A percentile compares a stretch with the other conserved stretches of the same genome.
These are phyloP conservation scores for Lobophora halterata DNA, from an alignment of 2,888 invertebrate genomes.

Conservation along the genomic window DNA sequence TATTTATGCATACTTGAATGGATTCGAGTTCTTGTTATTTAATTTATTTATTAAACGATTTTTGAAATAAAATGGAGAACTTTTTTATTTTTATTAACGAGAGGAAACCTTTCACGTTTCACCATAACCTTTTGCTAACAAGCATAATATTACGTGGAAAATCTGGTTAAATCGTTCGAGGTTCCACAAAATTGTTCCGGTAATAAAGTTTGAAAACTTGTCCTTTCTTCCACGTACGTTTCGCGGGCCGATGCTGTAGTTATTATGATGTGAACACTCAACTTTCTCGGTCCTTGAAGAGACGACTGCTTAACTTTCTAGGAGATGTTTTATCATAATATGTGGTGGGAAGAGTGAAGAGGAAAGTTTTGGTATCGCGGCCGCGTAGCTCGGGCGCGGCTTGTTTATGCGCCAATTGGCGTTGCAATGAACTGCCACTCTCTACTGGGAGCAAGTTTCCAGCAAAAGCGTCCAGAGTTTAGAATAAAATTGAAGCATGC, in stretches of 20 bases:
- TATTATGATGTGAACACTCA: slow-evolving; percentile 38
- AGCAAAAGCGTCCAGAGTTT: slow-evolving; percentile 60
- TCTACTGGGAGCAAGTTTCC: slow-evolving; percentile 56
- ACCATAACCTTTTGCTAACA: slow-evolving; percentile 31
- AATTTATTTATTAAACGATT: too few species aligned
- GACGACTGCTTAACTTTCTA: slow-evolving; percentile 44
- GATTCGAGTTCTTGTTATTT: too few species aligned
- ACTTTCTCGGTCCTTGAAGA: slow-evolving; percentile 37
- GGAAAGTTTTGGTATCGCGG: slow-evolving; percentile 60
- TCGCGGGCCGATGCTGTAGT: slow-evolving; percentile 32
- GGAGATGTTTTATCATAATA: slow-evolving; percentile 53
- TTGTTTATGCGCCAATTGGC: slow-evolving; percentile 75
- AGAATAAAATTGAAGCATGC: slow-evolving; percentile 68
- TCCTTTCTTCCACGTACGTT: slow-evolving; percentile 31
- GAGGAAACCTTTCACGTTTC: slow-evolving; percentile 16
- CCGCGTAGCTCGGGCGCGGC: slow-evolving; percentile 54
- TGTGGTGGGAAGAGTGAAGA: slow-evolving; percentile 58
- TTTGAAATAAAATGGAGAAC: too few species aligned
- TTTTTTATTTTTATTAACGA: slow-evolving; percentile 3
- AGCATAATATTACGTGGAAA: slow-evolving; percentile 35
- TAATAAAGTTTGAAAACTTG: slow-evolving; percentile 35
- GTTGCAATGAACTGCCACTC: slow-evolving; percentile 62
- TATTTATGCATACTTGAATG: too few species aligned
- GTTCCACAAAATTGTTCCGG: slow-evolving; percentile 32
- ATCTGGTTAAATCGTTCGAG: slow-evolving; percentile 34